Percentiles rank a stretch among this genome's conserved stretches.
phyloP scores from a whole-genome alignment of 2,797 vertebrate species.

The Avahi laniger region DNA sequence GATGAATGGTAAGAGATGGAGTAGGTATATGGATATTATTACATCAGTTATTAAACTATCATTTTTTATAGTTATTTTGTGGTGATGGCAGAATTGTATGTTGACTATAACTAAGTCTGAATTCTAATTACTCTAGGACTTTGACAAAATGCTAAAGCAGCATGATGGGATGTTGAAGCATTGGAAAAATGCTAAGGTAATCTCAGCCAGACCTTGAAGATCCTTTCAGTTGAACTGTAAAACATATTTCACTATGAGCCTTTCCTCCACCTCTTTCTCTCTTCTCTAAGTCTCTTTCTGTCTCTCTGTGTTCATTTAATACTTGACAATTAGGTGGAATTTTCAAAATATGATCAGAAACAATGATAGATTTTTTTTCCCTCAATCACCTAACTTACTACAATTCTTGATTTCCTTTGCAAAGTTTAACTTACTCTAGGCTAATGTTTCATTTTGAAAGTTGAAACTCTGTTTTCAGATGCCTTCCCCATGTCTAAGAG shows the following conservation, averaged over 20 bases:
- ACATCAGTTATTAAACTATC: not conserved
- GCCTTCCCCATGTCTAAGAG: not conserved
- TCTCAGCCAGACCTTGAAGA: not conserved
- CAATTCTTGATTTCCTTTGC: slow-evolving; percentile 16
- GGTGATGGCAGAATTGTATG: not conserved
- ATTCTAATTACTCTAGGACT: not conserved
- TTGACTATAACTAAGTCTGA: not conserved
- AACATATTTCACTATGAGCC: not conserved
- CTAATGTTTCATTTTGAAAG: slow-evolving; percentile 29
- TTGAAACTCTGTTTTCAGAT: slow-evolving; percentile 14
- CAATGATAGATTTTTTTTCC: not conserved
- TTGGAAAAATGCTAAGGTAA: not conserved
- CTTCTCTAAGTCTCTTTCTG: not conserved
- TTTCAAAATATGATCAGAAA: not conserved
- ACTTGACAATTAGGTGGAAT: not conserved
- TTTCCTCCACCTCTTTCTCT: not conserved
- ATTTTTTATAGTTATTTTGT: not conserved
- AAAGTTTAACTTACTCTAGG: not conserved
- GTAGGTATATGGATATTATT: not conserved
- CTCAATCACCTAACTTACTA: not conserved
- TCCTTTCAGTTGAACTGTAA: not conserved
- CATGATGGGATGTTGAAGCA: not conserved
- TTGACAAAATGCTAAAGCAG: not conserved
- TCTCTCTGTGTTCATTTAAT: not conserved
- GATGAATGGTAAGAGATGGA: not conserved